phyloP scores from a whole-genome alignment of 2,113 vertebrate species.

The Spea multiplicata region DNA sequence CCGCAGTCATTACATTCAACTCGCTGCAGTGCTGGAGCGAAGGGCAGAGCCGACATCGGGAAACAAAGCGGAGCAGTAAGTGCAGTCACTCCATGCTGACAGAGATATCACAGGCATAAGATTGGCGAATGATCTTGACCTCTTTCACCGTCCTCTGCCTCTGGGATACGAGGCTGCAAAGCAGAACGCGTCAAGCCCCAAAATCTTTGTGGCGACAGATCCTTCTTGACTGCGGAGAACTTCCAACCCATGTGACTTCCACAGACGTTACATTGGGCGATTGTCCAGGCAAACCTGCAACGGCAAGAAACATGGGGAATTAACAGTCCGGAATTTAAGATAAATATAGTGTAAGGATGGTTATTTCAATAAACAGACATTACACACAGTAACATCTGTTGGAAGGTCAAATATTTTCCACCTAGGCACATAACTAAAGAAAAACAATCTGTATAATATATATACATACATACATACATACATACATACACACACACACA shows the following conservation, averaged over 20 bases:
- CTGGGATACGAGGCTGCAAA: constrained; percentile 87
- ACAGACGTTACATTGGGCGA: constrained; percentile 88
- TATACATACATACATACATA: no score
- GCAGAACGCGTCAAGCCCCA: constrained; percentile 96
- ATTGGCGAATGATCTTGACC: constrained; percentile 72
- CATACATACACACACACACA: no score
- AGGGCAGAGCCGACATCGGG: background rate
- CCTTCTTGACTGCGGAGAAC: constrained; percentile 90
- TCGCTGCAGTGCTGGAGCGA: background rate
- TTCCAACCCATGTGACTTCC: constrained; percentile 95
- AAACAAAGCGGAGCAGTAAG: background rate
- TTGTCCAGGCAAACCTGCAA: constrained; percentile 89
- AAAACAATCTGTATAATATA: no score
- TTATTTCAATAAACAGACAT: no score
- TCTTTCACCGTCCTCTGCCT: constrained; percentile 66
- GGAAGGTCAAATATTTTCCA: no score
- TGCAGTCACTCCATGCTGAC: background rate
- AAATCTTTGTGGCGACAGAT: constrained; percentile 86
- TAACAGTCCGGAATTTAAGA: no score
- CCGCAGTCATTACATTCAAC: no score
- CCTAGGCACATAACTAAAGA: no score
- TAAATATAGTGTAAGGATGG: no score
- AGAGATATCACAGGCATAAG: constrained; percentile 79
- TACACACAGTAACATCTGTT: no score
- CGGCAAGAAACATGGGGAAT: background rate